Evolutionary conservation across 2,113 vertebrate species (phyloP), one percentile per base, ranked within the genome.

Genomic region (Tylochromis polylepis): DNA sequence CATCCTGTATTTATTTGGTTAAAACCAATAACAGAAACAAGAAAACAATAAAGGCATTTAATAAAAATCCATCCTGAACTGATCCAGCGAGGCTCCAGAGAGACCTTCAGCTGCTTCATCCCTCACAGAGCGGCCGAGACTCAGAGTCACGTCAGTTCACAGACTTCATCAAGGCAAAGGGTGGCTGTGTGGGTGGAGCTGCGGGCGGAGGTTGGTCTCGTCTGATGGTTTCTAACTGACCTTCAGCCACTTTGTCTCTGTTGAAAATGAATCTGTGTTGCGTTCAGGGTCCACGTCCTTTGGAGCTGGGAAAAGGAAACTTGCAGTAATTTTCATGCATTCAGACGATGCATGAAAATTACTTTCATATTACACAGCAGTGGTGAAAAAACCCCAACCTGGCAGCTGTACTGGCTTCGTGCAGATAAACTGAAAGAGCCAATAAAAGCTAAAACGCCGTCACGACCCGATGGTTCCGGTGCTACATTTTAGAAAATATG

Each of bases 401-500:
- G 43, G 46, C 24, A 77, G 46, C 70, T 3, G 43, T 51, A 7
- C 43, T 75, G 46, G 72, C 16, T 8, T 67, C 36, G 12, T 22
- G 62, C 24, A 51, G 67, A 0, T 46, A 75, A 18, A 20, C 16
- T 20, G 16, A 29, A 75, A 29, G 46, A 20, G 70, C 4, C 43
- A 49, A 29, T 18, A 27, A 72, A 72, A 72, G 65, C 65, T 41
- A 70, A 70, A 70, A 70, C 1, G 12, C 3, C 7, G 1, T 70
- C 65, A 16, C 22, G 1, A 18, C 67, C 18, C 16, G 1, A 12
- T 51, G 8, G 8, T 8, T 75, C 1, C 2, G 70, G 15, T 0
- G 41, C 4, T 16, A 15, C 2, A 49, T 49, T 16, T 49, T 49
- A 14, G 43, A 5, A 51, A 20, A 51, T 3, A 7, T 3, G 8